Evolutionary conservation across 1,140 invertebrate genomes (phyloP), one percentile per base, ranked within the genome.

Genomic region (Sitobion miscanthi): DNA sequence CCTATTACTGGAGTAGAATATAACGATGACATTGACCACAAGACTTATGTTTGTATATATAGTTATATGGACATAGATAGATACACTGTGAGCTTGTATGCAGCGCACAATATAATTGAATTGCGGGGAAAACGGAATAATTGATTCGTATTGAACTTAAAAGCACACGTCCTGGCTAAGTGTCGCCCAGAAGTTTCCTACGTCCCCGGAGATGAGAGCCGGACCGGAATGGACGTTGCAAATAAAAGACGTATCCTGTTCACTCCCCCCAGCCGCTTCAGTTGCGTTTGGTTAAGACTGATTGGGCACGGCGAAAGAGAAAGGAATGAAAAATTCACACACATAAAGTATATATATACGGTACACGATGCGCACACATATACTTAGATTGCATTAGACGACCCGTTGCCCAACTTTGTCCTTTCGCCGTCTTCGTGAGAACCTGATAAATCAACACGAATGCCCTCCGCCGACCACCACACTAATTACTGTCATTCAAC

Each of bases 401-500:
- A 93, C 91, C 91, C 90, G 49, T 30, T 6, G 89, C 21, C 90
- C 77, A 85, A 93, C 77, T 93, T 85, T 93, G 91, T 93, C 91
- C 82, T 85, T 49, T 86, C 91, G 91, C 85, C 91, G 91, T 93
- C 91, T 93, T 54, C 91, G 91, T 17, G 57, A 86, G 82, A 86
- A 93, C 77, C 35, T 38, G 91, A 93, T 86, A 93, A 93, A 93
- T 93, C 91, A 93, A 93, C 91, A 93, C 91, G 30, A 57, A 86
- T 86, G 23, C 91, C 82, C 77, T 86, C 91, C 49, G 8, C 47
- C 91, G 45, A 42, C 82, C 82, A 11, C 35, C 85, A 93, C 91
- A 93, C 91, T 93, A 93, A 93, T 93, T 93, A 93, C 91, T 93
- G 91, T 93, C 91, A 93, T 93, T 93, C 91, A 93, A 93, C 91